phyloP scores from a whole-genome alignment of 2,113 vertebrate species.

The Deroptyus accipitrinus region DNA sequence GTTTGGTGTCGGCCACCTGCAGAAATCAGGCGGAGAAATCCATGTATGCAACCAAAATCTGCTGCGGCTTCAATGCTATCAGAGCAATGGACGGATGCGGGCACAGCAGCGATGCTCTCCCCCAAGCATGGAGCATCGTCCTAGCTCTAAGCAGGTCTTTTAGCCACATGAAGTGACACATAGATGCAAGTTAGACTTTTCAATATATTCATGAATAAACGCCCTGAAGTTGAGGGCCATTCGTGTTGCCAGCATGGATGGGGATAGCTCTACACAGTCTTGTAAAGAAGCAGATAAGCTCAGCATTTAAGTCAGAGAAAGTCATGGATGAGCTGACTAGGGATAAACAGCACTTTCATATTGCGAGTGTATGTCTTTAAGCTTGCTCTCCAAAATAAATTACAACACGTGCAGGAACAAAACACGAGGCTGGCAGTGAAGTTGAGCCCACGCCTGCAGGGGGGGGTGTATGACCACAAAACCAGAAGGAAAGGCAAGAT shows the following conservation, averaged over 20 bases:
- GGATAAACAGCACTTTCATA: neutral
- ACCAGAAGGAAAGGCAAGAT: neutral
- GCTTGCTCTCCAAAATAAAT: neutral
- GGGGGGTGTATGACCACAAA: neutral
- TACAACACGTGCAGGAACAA: neutral
- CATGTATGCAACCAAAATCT: fast-evolving
- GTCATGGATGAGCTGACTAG: neutral
- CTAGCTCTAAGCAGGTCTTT: neutral
- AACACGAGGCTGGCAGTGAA: fast-evolving
- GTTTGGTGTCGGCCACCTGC: neutral
- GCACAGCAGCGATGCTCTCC: fast-evolving
- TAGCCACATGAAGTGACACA: neutral
- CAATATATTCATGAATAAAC: neutral
- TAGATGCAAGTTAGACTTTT: fast-evolving
- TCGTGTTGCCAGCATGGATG: fast-evolving
- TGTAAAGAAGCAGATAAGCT: neutral
- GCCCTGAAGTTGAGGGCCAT: neutral
- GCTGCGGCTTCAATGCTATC: fast-evolving
- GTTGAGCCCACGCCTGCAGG: neutral
- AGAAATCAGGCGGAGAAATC: neutral
- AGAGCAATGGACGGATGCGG: fast-evolving
- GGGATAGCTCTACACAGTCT: neutral
- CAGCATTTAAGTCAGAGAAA: neutral
- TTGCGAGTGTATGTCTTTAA: neutral
- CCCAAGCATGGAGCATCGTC: neutral